Base-by-base conservation (phyloP, 2,888 invertebrate genomes). In the Ariolimax columbianus region DNA sequence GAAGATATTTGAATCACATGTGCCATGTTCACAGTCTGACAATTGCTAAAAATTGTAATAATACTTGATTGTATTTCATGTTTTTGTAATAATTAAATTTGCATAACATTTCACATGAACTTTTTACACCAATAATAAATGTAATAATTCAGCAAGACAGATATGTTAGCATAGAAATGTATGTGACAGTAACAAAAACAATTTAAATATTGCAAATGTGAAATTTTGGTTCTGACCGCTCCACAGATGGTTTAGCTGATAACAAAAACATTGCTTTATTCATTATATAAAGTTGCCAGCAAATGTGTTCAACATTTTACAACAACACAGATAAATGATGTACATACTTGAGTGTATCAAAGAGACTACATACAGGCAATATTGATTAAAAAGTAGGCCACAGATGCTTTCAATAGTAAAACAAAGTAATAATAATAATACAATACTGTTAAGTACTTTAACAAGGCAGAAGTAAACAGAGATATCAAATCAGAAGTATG, bases 401-500 rank as follows among this genome's bases (percentile, higher is more conserved):
- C 79, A 47, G 4, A 78, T 77, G 33, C 55, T 51, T 36, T 36
- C 11, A 78, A 40, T 30, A 33, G 63, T 59, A 66, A 79, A 79
- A 79, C 33, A 36, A 66, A 30, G 66, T 79, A n/a, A 40, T 40
- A 7, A 73, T 68, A 36, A 72, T 66, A 33, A 73, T n/a, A n/a
- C n/a, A 55, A 81, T 63, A 51, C 51, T 81, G 72, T 81, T 30
- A 81, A 36, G 26, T 63, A 63, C 33, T 66, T 72, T 79, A 66
- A 73, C 80, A 79, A 70, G 75, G 79, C 73, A 84, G 33, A 36
- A 80, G 73, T 63, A 80, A 80, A 80, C 78, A 75, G 84, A 38
- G 43, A 75, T 63, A 73, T 75, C 66, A 80, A 84, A 63, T 63
- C 72, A 80, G 17, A 36, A 36, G 33, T 66, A 47, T 17, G 70